These are phyloP conservation scores for Molanna angustata DNA, from an alignment of 2,888 invertebrate species.

Conservation along the genomic window DNA sequence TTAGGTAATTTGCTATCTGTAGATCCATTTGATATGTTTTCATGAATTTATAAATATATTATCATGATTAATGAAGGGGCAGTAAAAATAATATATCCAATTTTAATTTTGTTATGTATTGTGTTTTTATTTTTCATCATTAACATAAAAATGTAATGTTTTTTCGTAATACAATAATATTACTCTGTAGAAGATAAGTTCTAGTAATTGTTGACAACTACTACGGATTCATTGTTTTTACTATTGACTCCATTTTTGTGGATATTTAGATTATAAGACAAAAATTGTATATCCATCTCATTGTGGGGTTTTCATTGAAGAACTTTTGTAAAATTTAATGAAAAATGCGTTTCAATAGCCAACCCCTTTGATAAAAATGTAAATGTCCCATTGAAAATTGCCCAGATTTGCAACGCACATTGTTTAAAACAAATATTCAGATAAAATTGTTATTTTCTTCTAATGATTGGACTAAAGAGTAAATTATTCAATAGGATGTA, in stretches of 20 bases:
- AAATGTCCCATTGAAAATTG: not conserved
- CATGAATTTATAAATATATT: too few species aligned
- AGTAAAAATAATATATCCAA: not conserved
- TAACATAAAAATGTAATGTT: constrained; percentile 60
- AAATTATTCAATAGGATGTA: not conserved
- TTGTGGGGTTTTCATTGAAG: constrained; percentile 9
- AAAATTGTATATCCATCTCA: constrained; percentile 18
- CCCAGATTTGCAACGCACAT: too few species aligned
- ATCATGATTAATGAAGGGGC: too few species aligned
- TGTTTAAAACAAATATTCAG: too few species aligned
- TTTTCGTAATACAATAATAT: constrained; percentile 35
- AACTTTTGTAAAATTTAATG: constrained; percentile 10
- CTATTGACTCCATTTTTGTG: constrained; percentile 30
- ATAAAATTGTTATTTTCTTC: not conserved
- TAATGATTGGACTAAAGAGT: not conserved
- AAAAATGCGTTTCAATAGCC: constrained; percentile 21
- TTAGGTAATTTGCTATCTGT: too few species aligned
- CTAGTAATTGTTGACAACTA: constrained; percentile 27
- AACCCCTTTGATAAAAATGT: constrained; percentile 16
- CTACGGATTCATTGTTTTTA: constrained; percentile 21
- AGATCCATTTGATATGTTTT: too few species aligned
- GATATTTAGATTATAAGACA: constrained; percentile 23
- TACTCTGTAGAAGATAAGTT: constrained; percentile 31
- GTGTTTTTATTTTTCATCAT: constrained; percentile 53
- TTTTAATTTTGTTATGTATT: constrained; percentile 31